Evolutionary conservation across 2,113 vertebrate genomes (phyloP), one percentile per base, ranked within the genome.

Genomic region (Phalacrocorax carbo): DNA sequence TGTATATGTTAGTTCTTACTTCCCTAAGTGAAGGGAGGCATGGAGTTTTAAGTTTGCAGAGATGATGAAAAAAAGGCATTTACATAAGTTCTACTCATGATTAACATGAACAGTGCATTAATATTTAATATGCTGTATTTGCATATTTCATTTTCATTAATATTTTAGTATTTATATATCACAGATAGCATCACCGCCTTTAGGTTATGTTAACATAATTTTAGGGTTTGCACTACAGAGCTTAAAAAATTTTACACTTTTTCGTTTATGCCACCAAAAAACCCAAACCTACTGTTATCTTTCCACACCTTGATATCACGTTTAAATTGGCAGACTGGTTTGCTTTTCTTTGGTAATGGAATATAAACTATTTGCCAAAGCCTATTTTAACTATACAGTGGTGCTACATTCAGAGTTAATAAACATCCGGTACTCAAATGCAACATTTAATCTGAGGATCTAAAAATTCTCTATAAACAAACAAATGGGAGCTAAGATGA

Each of bases 151-250:
- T 57, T 90, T 81, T 85, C 46, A 87, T 95, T 66, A 93, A 87
- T 87, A 94, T 89, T 97, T 95, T 82, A 96, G 44, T 79, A 89
- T 73, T 86, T 91, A 52, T 77, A 85, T 40, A 70, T 25, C 66
- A 82, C 25, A 77, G 79, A 93, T 13, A 77, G 25, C 38, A 79
- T 61, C 60, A 82, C 17, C 73, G 84, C 66, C 66, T 78, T 86
- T 51, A 93, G 38, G 34, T 91, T 87, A 54, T 4, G 29, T 80
- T 51, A 77, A 69, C 19, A 26, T 15, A 54, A 44, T 71, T 72
- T 65, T 38, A 82, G 18, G 10, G 30, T 77, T 87, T 91, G 51
- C 16, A 34, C 26, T 82, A 72, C 10, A 48, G 49, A 44, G 23
- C 32, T 87, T 19, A 42, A 84, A 83, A 91, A 72, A 40, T 48